Conservation (phyloP, 2,797 vertebrate genomes). For the Vireo griseus region DNA sequence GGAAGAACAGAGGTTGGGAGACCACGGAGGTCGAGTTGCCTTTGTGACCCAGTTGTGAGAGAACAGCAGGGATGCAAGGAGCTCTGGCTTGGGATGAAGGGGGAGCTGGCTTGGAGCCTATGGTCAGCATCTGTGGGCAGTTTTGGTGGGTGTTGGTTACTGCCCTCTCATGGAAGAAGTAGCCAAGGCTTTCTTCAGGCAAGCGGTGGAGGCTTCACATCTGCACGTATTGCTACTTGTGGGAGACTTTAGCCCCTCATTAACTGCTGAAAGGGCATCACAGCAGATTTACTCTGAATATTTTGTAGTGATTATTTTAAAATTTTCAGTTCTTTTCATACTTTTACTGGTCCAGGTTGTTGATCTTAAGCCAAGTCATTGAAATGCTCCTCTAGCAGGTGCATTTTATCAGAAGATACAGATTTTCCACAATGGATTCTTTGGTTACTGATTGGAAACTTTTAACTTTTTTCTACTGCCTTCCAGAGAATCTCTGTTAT, state of each 20-base stretch:
- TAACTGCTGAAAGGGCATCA: background rate
- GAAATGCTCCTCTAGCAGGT: background rate
- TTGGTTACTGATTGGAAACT: background rate
- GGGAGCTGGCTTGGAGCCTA: background rate
- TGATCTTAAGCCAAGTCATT: background rate
- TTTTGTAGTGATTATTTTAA: background rate
- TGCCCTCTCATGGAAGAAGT: background rate
- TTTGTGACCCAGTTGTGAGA: background rate
- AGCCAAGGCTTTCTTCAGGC: background rate
- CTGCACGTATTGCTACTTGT: rapidly evolving
- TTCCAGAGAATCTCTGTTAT: background rate
- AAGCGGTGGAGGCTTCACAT: background rate
- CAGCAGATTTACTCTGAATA: background rate
- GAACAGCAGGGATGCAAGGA: background rate
- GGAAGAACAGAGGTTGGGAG: background rate
- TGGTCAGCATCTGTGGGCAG: background rate
- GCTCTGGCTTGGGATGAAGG: background rate
- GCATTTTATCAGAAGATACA: background rate
- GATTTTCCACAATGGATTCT: background rate
- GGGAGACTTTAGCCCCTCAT: rapidly evolving
- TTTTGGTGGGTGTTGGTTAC: background rate
- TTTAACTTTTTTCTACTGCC: background rate
- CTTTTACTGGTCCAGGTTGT: background rate
- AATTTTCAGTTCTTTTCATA: background rate
- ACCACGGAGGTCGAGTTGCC: rapidly evolving